Evolutionary conservation across 2,113 vertebrate genomes (phyloP), one percentile per base, ranked within the genome.

Genomic region (Zingel zingel): DNA sequence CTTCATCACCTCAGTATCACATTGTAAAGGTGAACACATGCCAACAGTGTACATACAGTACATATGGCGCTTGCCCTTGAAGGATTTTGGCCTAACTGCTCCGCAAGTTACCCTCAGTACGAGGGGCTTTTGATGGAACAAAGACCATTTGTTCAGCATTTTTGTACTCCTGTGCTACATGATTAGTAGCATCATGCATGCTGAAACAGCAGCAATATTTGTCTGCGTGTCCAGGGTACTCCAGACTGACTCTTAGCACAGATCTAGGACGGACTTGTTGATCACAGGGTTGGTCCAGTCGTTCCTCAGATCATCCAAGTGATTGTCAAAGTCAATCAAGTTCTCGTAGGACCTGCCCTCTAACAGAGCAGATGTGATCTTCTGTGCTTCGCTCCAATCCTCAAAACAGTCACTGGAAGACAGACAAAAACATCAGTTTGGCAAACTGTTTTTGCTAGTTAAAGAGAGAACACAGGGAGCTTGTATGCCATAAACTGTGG

Each of bases 241-340:
- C 33, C 48, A 5, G 62, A 61, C 69, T 12, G 19, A 50, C 21
- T 65, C 69, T 95, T 95, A 99, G 87, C 98, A 99, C 54, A 99
- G 95, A 92, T 99, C 97, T 72, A 99, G 94, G 64, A 99, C 97
- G 0, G 97, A 97, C 90, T 98, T 99, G 93, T 99, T 99, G 93
- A 99, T 98, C 90, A 98, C 97, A 0, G 98, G 98, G 90, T 99
- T 99, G 45, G 98, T 98, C 98, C 98, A 99, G 94, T 99, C 98
- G 1, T 99, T 99, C 65, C 98, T 96, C 56, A 99, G 96, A 88
- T 99, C 98, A 27, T 99, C 98, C 93, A 99, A 92, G 92, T 99
- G 98, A 89, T 99, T 98, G 88, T 99, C 98, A 50, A 99, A 99
- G 94, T 99, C 98, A 86, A 98, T 95, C 0, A 99, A 96, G 0